These are phyloP conservation scores for Plotosus lineatus DNA, from an alignment of 2,113 vertebrate genomes.

Conservation along the genomic window DNA sequence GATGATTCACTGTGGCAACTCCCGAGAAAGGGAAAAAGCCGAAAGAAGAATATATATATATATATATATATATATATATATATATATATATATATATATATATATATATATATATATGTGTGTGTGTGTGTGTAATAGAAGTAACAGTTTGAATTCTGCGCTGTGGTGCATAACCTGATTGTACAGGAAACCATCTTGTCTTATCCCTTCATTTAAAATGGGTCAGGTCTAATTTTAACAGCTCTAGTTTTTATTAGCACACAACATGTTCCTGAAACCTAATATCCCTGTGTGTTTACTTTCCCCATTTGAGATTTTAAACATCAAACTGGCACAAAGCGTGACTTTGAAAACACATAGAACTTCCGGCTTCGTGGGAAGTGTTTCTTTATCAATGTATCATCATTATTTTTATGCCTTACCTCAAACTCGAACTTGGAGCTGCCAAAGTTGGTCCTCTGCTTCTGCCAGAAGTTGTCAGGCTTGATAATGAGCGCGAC, in stretches of 20 bases:
- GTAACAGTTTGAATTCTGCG: neutral
- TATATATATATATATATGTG: too few species aligned
- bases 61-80: too few species aligned
- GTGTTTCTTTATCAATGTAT: neutral
- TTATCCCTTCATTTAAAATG: slow-evolving; percentile 68
- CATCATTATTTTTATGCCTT: slow-evolving; percentile 35
- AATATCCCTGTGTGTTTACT: neutral
- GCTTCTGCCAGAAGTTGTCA: slow-evolving; percentile 99
- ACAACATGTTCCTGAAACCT: slow-evolving; percentile 43
- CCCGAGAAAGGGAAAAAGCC: too few species aligned
- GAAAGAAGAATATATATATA: too few species aligned
- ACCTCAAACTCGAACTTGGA: slow-evolving; percentile 99
- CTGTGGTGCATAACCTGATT: slow-evolving; percentile 33
- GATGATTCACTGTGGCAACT: too few species aligned
- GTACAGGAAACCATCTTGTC: slow-evolving; percentile 35
- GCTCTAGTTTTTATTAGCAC: slow-evolving; percentile 64
- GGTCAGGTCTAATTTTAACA: slow-evolving; percentile 77
- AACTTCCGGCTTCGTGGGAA: neutral
- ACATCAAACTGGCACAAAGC: neutral
- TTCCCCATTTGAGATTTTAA: neutral
- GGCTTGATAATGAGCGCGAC: slow-evolving; percentile 98
- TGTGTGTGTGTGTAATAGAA: too few species aligned
- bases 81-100: too few species aligned
- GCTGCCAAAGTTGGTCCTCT: slow-evolving; percentile 98
- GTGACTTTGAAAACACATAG: neutral